Evolutionary conservation across 2,797 vertebrate species (phyloP).

Genomic region (Alectoris magna): DNA sequence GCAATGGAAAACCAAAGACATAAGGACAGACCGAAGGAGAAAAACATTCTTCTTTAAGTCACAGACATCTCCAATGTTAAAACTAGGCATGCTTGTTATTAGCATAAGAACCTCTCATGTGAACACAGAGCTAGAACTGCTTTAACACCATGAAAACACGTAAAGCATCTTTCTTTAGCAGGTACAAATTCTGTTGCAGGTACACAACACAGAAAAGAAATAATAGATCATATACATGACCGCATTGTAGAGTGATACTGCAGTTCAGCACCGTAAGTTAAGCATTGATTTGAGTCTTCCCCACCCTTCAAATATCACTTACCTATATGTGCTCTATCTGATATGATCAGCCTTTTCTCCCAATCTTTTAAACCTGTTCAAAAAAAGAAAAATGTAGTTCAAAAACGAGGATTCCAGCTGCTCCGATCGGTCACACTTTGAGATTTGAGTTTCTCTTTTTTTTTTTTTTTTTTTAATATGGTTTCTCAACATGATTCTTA

Average conservation of each 20-base stretch:
- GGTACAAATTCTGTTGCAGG: background rate
- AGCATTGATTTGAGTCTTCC: background rate
- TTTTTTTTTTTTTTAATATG: background rate
- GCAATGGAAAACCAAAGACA: conserved; percentile 49
- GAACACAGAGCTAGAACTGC: background rate
- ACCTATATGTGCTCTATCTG: conserved; percentile 98
- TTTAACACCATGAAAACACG: background rate
- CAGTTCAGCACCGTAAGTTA: background rate
- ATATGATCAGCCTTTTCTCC: conserved; percentile 97
- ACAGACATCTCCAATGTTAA: background rate
- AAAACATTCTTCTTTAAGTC: background rate
- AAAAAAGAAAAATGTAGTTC: background rate
- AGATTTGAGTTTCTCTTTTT: background rate
- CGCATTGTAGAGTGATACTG: background rate
- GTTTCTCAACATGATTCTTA: background rate
- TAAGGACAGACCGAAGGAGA: background rate
- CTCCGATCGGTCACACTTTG: background rate
- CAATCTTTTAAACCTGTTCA: conserved; percentile 93
- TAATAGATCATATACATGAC: background rate
- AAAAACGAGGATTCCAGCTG: background rate
- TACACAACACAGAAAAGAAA: background rate
- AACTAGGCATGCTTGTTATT: background rate
- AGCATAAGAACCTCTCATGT: background rate
- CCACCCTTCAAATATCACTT: conserved; percentile 11
- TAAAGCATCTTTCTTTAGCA: background rate